Evolutionary conservation across 1,140 invertebrate species (phyloP), one percentile per base, ranked within the genome.

Genomic region (Aphelinus certus): DNA sequence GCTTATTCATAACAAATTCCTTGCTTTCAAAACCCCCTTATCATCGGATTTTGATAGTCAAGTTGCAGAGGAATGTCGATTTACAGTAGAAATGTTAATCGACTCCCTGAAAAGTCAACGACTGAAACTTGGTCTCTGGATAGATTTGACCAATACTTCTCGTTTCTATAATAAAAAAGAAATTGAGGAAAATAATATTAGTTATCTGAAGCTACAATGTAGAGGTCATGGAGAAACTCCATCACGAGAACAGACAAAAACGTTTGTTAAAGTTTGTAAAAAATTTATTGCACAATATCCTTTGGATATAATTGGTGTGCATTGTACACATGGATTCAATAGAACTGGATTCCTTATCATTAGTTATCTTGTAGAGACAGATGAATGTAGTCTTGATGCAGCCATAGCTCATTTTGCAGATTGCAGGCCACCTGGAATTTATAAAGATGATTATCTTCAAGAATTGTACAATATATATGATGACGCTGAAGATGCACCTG

Each of bases 261-360:
- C 88, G 47, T 98, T 98, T 85, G 91, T 97, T 58, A 84, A 92
- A 76, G 82, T 96, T 56, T 96, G 96, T 75, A 89, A 90, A 53
- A 91, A 91, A 64, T 98, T 96, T 80, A 92, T 97, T 47, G 86
- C 88, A n/a, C 89, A 95, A 79, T 88, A 94, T 85, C 95, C 96
- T 3, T 84, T 95, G 73, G 91, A 96, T 80, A 88, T 93, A 26
- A 94, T 98, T 77, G 96, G 93, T 62, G 94, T 99, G 49, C 98
- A 99, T 85, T 99, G 98, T 83, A 99, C 98, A 1, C 98, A 99
- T 90, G 98, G 98, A 0, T 99, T 99, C 83, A 99, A 99, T 87
- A 90, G 98, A 80, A 99, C 97, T 46, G 98, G 95, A 1, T 99
- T 99, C 85, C 88, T 99, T 1, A 95, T 99, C 65, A 91, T 93